These are phyloP conservation scores for Sycobia sp. DNA, from an alignment of 1,140 invertebrate genomes.

Conservation along the genomic window DNA sequence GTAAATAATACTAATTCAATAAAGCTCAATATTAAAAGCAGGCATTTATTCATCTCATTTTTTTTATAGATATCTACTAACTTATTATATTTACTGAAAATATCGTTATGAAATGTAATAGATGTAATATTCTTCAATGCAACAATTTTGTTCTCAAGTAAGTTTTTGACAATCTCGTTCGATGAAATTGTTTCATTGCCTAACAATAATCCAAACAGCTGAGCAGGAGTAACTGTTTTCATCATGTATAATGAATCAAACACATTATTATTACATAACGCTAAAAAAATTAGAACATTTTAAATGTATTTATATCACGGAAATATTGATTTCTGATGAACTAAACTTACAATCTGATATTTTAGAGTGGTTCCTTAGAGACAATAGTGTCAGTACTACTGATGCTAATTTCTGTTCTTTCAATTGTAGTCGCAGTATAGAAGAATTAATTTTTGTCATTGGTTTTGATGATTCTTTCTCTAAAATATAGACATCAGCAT, in stretches of 20 bases:
- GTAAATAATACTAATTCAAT: conserved; percentile 12
- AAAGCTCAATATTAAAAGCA: conserved; percentile 18
- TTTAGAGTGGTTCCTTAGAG: not conserved
- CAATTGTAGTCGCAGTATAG: not conserved
- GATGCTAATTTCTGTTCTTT: conserved; percentile 6
- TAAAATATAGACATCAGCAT: conserved; percentile 22
- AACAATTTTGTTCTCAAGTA: not conserved
- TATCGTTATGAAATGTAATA: not conserved
- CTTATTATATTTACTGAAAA: not conserved
- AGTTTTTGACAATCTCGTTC: not conserved
- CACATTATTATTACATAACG: not conserved
- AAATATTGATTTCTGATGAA: too few species aligned
- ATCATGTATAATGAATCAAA: not conserved
- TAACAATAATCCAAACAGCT: conserved; percentile 7
- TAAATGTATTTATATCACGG: too few species aligned
- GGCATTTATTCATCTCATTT: conserved; percentile 17
- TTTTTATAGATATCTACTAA: not conserved
- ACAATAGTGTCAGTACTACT: not conserved
- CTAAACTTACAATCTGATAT: not conserved
- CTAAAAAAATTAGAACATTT: too few species aligned
- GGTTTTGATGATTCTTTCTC: conserved; percentile 9
- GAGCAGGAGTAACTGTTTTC: conserved; percentile 1
- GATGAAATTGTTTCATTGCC: conserved; percentile 20
- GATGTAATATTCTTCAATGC: conserved; percentile 8
- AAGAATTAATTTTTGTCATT: not conserved